Evolutionary conservation across 2,888 invertebrate genomes (phyloP), one percentile per base, ranked within the genome.

Genomic region (Lasiommata megera): DNA sequence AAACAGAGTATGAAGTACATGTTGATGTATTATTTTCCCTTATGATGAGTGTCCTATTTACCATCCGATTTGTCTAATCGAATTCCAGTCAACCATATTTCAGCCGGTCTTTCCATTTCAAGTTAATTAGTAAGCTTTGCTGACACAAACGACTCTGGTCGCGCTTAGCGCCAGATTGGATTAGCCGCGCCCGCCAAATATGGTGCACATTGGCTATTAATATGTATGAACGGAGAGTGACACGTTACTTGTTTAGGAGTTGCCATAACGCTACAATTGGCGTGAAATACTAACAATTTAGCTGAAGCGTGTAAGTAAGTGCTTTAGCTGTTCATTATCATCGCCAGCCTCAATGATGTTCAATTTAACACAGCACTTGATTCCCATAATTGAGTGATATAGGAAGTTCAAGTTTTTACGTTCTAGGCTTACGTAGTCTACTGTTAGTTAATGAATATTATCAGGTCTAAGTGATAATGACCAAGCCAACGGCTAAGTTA

Each of bases 131-230:
- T 41, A 28, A 16, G 29, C 51, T 38, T 11, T 28, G 28, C 5
- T 28, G 28, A 51, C 50, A 50, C 28, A 38, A 44, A 55, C 31
- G 29, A 12, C 47, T 55, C 16, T 17, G 14, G 41, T 48, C 40
- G 9, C 34, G 55, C 31, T 40, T 23, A 55, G 55, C 41, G 41
- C 48, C 41, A 46, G 40, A 55, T 55, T 41, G 46, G 16, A 41
- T 41, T 48, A 18, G 29, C 40, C 3, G 31, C 14, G 29, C 1
- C 9, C 55, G 9, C 47, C 34, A 40, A 48, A 40, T 55, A 55
- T 41, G 48, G 48, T 18, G 40, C 23, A 29, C 9, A 40, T 41
- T 31, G 31, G 23, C 38, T 40, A 48, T 54, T 40, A 40, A 48
- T 55, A 47, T 51, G 38, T 51, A 51, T 51, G 38, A 16, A 29